Percentiles rank a stretch among this genome's conserved stretches.
Evolutionary conservation across 2,888 invertebrate genomes (phyloP).

Genomic region (Temnothorax ravouxi): DNA sequence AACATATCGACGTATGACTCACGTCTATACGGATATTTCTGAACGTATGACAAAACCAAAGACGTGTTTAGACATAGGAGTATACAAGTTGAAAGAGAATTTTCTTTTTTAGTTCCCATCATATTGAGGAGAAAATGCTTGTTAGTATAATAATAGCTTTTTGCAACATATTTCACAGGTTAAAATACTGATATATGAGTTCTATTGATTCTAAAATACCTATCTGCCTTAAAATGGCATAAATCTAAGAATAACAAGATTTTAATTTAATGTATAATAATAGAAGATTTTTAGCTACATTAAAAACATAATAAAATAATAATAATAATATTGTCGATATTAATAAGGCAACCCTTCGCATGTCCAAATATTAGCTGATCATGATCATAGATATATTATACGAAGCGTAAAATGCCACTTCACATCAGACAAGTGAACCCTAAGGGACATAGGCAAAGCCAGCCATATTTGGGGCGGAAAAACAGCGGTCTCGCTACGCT

Average conservation of each 20-base stretch:
- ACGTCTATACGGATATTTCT: not conserved
- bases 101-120: not conserved
- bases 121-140: not conserved
- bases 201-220: not conserved
- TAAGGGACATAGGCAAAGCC: slow-evolving; percentile 31
- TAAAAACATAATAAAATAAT: not conserved
- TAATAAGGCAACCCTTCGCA: not conserved
- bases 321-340: not conserved
- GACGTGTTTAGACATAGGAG: not conserved
- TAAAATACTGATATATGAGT: not conserved
- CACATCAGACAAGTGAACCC: slow-evolving; percentile 1
- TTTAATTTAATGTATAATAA: not conserved
- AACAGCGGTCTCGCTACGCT: not conserved
- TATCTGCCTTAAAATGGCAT: not conserved
- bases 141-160: not conserved
- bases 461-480: slow-evolving; percentile 30
- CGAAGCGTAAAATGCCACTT: slow-evolving; percentile 30
- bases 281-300: not conserved
- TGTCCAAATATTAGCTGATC: slow-evolving; percentile 16
- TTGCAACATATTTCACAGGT: not conserved
- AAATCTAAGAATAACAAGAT: not conserved
- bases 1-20: slow-evolving; percentile 46
- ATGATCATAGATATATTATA: not conserved
- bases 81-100: not conserved
- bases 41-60: not conserved